Base-by-base conservation (phyloP, 2,113 vertebrate genomes). In the Chloroceryle aenea region DNA sequence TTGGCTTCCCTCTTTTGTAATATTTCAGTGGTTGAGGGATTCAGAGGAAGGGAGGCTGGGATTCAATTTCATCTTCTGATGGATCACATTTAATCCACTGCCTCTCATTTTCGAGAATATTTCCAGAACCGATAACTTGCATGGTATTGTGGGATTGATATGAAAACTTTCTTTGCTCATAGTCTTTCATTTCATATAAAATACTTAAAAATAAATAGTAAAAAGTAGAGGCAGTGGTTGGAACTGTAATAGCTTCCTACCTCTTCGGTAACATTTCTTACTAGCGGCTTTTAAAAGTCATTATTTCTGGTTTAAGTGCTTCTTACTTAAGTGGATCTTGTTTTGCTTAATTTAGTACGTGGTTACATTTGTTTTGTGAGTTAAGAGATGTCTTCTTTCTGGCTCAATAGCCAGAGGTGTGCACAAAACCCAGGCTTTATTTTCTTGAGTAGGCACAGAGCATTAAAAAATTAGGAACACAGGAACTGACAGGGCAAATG, bases 111-210 rank as follows among this genome's bases (percentile, higher is more conserved):
- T 11, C 43, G n/a, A 12, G 7, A 14, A 5, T 15, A 38, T 68
- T 87, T 53, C n/a, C 14, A 0, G 6, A 10, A 12, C 10, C 7
- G 29, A 1, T 1, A 6, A 7, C 5, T 12, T 16, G 12, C 18
- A 5, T 4, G 26, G 21, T 15, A 4, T 73, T 74, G 36, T 27
- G 66, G 29, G 3, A 10, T 88, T 53, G 48, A 14, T n/a, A 27
- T 4, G 52, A 30, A 77, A 32, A 14, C 16, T 82, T 67, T 14
- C 64, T 47, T 43, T 58, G 74, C 69, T 17, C 0, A 34, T 30
- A 26, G 18, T n/a, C 26, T 48, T 68, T 12, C 26, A 14, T 83
- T 50, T 66, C 5, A 1, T 45, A 9, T 40, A n/a, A 63, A 89
- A 47, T 23, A 3, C 15, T 36, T 16, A 11, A 61, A 12, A 55